phyloP scores from a whole-genome alignment of 2,797 vertebrate genomes.

The Alcedo atthis region DNA sequence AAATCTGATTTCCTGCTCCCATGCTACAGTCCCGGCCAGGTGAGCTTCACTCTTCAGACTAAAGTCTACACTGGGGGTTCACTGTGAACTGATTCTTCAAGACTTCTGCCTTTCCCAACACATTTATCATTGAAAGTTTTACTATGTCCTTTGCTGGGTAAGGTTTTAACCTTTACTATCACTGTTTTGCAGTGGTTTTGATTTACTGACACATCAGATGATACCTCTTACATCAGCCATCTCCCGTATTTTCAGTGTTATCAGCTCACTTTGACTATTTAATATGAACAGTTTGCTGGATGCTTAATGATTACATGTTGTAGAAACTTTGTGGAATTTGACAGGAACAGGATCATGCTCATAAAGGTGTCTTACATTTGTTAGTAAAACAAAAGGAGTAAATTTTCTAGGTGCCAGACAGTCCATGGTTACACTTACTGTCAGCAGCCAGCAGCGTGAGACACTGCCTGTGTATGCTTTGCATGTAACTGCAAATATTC shows the following conservation, averaged over 20 bases:
- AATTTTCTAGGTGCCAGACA: neutral
- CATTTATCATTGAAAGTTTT: neutral
- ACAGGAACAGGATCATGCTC: neutral
- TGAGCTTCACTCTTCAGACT: neutral
- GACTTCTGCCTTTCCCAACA: neutral
- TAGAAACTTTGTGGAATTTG: neutral
- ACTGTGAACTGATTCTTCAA: neutral
- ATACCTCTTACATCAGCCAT: neutral
- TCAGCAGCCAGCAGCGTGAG: neutral
- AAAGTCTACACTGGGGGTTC: neutral
- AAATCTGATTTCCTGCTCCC: neutral
- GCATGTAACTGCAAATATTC: neutral
- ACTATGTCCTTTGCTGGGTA: neutral
- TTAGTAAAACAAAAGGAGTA: neutral
- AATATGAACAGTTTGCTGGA: neutral
- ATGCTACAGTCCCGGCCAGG: neutral
- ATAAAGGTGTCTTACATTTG: neutral
- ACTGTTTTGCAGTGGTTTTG: neutral
- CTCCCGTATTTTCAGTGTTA: neutral
- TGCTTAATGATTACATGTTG: neutral
- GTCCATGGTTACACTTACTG: neutral
- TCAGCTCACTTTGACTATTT: neutral
- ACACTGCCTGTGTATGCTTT: neutral
- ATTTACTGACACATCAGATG: neutral
- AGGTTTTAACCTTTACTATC: neutral